Percentiles rank a stretch among this genome's conserved stretches.
Evolutionary conservation across 2,797 vertebrate species (phyloP).

Genomic region (Gorsachius magnificus): DNA sequence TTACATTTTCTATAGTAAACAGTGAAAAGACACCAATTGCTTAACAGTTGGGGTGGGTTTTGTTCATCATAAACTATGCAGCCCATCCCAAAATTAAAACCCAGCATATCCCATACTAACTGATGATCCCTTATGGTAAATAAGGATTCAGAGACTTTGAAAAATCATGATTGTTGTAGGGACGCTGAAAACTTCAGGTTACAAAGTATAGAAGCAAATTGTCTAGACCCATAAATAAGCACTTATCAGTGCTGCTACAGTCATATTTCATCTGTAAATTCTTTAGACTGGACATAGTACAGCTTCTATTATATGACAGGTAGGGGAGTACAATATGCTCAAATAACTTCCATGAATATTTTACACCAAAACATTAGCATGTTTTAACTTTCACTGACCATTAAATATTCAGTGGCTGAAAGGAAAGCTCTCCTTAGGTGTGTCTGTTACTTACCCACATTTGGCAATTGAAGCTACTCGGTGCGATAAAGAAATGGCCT

Average conservation of each 20-base stretch:
- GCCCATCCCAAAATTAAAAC: neutral
- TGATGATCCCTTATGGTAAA: rapidly evolving
- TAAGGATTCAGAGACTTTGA: neutral
- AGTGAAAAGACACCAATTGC: rapidly evolving
- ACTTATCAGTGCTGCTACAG: neutral
- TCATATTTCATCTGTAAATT: rapidly evolving
- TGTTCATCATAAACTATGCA: neutral
- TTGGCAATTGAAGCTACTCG: neutral
- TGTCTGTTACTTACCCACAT: neutral
- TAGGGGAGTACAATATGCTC: neutral
- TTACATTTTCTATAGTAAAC: rapidly evolving
- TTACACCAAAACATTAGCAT: neutral
- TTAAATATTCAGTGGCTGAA: constrained; percentile 64
- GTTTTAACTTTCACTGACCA: neutral
- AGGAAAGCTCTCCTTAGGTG: neutral
- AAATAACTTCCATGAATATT: constrained; percentile 40
- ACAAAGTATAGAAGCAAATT: neutral
- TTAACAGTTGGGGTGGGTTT: rapidly evolving
- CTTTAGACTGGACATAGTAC: rapidly evolving
- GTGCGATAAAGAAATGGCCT: neutral
- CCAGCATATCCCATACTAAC: rapidly evolving
- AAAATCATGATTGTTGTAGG: rapidly evolving
- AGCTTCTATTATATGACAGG: neutral
- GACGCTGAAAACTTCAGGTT: neutral
- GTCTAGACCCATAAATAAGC: rapidly evolving